These are phyloP conservation scores for Pituophis catenifer DNA, from an alignment of 2,113 vertebrate genomes.

Conservation along the genomic window DNA sequence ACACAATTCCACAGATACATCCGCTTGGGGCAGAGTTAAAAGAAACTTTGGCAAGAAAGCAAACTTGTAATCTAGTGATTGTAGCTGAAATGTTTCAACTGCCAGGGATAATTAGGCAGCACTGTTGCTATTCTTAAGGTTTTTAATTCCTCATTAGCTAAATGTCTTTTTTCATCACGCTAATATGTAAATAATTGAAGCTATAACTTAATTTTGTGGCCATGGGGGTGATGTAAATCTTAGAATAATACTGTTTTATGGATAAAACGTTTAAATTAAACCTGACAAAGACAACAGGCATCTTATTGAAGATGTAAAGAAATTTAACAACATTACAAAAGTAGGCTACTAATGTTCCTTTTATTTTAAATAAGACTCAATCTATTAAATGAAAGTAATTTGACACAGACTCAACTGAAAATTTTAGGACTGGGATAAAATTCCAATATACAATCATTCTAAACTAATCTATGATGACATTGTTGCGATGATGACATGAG, in stretches of 20 bases:
- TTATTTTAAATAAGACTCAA: neutral
- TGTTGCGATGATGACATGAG: neutral
- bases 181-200: conserved; percentile 11
- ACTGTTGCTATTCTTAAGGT: conserved; percentile 14
- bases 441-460: neutral
- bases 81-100: conserved; percentile 25
- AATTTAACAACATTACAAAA: neutral
- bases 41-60: conserved; percentile 33
- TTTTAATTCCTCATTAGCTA: conserved; percentile 5
- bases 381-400: neutral
- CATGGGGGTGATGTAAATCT: neutral
- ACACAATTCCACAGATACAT: conserved; percentile 19
- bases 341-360: neutral
- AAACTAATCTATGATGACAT: neutral
- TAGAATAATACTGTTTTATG: neutral
- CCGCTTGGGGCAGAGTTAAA: conserved; percentile 16
- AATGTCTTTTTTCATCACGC: neutral
- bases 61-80: conserved; percentile 48
- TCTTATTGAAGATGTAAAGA: neutral
- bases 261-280: neutral
- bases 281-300: neutral
- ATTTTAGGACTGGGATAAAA: neutral
- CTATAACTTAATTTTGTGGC: neutral
- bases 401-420: neutral
- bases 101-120: conserved; percentile 31